Percentiles rank a stretch among this genome's conserved stretches.
Conservation (phyloP, 2,113 vertebrate species). For the Menidia beryllina region DNA sequence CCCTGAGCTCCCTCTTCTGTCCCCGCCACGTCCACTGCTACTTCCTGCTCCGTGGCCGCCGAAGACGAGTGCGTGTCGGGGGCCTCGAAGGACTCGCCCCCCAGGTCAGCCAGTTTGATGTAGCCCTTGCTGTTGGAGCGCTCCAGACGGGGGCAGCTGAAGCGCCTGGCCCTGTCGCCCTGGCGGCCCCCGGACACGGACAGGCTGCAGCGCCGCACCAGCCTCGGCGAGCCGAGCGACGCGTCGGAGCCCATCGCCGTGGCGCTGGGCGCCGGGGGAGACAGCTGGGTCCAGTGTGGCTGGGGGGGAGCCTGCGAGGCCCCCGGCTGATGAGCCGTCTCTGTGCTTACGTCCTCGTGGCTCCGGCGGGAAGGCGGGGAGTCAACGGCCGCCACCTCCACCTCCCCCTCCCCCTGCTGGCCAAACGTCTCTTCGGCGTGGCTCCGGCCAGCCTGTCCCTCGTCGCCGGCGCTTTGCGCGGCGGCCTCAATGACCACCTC, state of each 20-base stretch:
- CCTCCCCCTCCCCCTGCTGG: slow-evolving; percentile 52
- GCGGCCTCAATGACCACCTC: slow-evolving; percentile 41
- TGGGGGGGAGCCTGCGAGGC: slow-evolving; percentile 59
- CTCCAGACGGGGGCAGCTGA: slow-evolving; percentile 88
- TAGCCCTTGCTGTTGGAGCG: slow-evolving; percentile 93
- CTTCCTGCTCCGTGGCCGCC: slow-evolving; percentile 68
- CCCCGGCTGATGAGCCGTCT: slow-evolving; percentile 81
- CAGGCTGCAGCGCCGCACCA: slow-evolving; percentile 74
- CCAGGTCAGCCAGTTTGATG: slow-evolving; percentile 87
- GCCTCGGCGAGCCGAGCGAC: slow-evolving; percentile 79
- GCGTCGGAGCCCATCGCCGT: slow-evolving; percentile 75
- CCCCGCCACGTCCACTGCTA: slow-evolving; percentile 63
- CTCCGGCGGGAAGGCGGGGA: slow-evolving; percentile 46
- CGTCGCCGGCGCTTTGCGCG: slow-evolving; percentile 25
- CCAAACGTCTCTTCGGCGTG: slow-evolving; percentile 21
- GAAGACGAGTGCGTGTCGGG: slow-evolving; percentile 74
- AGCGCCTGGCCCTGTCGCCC: slow-evolving; percentile 78
- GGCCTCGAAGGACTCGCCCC: slow-evolving; percentile 88
- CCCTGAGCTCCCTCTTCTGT: slow-evolving; percentile 50
- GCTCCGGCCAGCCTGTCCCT: slow-evolving; percentile 39
- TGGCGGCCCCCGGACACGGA: slow-evolving; percentile 70
- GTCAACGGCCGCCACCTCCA: slow-evolving; percentile 29
- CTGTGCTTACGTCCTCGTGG: slow-evolving; percentile 71
- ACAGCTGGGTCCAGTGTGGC: slow-evolving; percentile 75
- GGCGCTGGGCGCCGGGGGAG: slow-evolving; percentile 70